phyloP scores from a whole-genome alignment of 2,797 vertebrate genomes.

The Agapornis canus region DNA sequence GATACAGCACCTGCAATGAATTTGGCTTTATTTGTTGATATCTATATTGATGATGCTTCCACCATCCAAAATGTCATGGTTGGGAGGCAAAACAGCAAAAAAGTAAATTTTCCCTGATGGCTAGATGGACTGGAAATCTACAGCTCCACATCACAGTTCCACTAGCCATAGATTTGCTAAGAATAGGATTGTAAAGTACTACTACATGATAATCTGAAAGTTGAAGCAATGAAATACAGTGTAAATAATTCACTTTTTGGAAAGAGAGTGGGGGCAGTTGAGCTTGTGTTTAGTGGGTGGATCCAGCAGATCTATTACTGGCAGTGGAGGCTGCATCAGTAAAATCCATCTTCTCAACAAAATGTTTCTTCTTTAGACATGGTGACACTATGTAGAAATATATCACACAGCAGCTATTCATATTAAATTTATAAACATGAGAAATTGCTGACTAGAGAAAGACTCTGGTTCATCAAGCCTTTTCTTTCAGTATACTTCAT shows the following conservation, averaged over 20 bases:
- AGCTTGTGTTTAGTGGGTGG: constrained; percentile 52
- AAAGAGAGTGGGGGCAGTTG: not conserved
- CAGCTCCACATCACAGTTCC: not conserved
- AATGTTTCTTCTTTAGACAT: constrained; percentile 71
- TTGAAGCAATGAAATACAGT: constrained; percentile 38
- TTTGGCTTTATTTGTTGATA: not conserved
- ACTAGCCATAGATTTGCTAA: constrained; percentile 11
- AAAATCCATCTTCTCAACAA: constrained; percentile 69
- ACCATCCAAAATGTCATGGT: not conserved
- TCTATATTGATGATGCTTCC: not conserved
- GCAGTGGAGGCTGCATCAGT: constrained; percentile 62
- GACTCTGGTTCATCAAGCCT: constrained; percentile 25
- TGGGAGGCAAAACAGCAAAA: not conserved
- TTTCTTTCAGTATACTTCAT: constrained; percentile 59
- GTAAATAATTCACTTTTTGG: constrained; percentile 57
- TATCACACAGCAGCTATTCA: constrained; percentile 46
- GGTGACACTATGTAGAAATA: constrained; percentile 69
- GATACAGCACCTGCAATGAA: not conserved
- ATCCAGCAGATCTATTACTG: constrained; percentile 67
- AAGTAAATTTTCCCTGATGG: not conserved
- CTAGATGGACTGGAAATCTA: not conserved
- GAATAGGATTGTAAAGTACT: constrained; percentile 20
- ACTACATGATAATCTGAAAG: constrained; percentile 38
- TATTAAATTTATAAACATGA: constrained; percentile 58
- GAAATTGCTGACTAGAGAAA: constrained; percentile 70